Percentiles rank a stretch among this genome's conserved stretches.
Evolutionary conservation across 2,113 vertebrate genomes (phyloP).

Genomic region (Pachyramphus minor): DNA sequence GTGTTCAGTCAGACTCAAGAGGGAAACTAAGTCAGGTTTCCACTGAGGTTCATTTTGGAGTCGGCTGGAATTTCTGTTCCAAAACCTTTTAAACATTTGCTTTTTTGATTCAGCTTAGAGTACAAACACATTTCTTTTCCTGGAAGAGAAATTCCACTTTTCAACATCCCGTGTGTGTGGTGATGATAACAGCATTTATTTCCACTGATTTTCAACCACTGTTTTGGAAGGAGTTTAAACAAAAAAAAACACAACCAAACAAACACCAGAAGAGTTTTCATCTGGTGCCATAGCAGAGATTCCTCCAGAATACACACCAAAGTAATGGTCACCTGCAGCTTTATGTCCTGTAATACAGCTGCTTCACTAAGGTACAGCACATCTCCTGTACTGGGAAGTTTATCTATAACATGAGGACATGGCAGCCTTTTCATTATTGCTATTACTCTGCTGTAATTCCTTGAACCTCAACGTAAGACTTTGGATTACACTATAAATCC

Average conservation of each 20-base stretch:
- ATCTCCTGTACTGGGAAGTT: background rate
- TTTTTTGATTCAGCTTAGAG: background rate
- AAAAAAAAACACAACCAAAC: background rate
- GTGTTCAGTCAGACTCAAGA: background rate
- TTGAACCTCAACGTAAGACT: background rate
- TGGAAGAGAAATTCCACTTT: background rate
- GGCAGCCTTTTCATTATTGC: background rate
- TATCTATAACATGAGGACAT: background rate
- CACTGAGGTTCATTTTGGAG: background rate
- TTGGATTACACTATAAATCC: background rate
- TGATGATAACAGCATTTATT: background rate
- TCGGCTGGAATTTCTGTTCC: background rate
- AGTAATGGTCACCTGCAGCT: background rate
- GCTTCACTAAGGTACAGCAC: background rate
- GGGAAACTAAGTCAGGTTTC: background rate
- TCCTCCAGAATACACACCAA: background rate
- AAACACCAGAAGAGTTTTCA: background rate
- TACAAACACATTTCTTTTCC: constrained; percentile 2
- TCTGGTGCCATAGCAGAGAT: background rate
- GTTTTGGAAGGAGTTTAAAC: background rate
- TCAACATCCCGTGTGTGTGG: background rate
- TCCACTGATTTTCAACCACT: background rate
- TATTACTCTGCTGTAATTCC: background rate
- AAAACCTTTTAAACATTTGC: background rate
- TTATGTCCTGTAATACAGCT: background rate